Evolutionary conservation across 2,888 invertebrate species (phyloP), one percentile per base, ranked within the genome.

Genomic region (Sacculina carcini): DNA sequence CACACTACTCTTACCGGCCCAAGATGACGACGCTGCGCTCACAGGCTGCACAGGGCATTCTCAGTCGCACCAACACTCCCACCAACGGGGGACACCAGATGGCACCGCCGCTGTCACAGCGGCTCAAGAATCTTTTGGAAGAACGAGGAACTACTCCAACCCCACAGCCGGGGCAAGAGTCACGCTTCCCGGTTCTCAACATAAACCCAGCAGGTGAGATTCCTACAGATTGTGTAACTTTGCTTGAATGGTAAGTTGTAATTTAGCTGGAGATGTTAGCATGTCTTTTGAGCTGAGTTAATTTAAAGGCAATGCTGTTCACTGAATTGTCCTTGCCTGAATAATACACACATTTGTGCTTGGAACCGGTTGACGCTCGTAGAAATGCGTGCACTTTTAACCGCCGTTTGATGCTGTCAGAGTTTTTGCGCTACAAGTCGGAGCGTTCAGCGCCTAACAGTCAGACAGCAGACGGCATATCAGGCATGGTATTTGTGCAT

Each of bases 201-300:
- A 85, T 86, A 59, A 86, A 86, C 71, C 83, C 85, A 61, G 85
- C 81, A 62, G 84, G 79, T 78, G 60, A 61, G 62, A n/a, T n/a
- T n/a, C n/a, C n/a, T n/a, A n/a, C n/a, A n/a, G n/a, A n/a, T n/a
- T n/a, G n/a, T n/a, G 7, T 6, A 4, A 14, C 7, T 10, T 24
- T 36, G 3, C 28, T 21, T 14, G n/a, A 12, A n/a, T n/a, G 23
- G 16, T 26, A n/a, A 26, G n/a, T 51, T 5, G 34, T 34, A 34
- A 12, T n/a, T 34, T 10, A 12, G 34, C n/a, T n/a, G n/a, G n/a
- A n/a, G n/a, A n/a, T n/a, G n/a, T n/a, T n/a, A n/a, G n/a, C n/a
- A n/a, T n/a, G n/a, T n/a, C n/a, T n/a, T n/a, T n/a, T n/a, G n/a
- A n/a, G n/a, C n/a, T n/a, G n/a, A n/a, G n/a, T n/a, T n/a, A n/a